Conservation (phyloP, 1,140 invertebrate species). For the Latrodectus geometricus region DNA sequence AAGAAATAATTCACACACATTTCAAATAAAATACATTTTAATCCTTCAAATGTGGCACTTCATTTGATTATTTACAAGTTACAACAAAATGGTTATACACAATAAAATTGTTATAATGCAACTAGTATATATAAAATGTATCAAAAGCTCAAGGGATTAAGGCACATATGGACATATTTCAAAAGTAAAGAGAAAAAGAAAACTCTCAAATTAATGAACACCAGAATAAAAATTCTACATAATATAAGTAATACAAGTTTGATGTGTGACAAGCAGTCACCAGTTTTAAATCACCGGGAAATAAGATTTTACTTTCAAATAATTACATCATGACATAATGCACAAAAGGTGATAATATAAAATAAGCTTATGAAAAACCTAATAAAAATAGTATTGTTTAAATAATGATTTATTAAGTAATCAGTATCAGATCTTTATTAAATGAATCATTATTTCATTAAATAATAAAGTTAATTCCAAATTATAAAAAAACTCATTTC, state of each 20-base stretch:
- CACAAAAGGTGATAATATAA: too few species aligned
- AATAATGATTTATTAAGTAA: too few species aligned
- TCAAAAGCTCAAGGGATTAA: slow-evolving; percentile 29
- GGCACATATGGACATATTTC: slow-evolving; percentile 4
- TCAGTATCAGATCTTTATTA: too few species aligned
- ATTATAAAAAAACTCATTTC: too few species aligned
- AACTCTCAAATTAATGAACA: not conserved
- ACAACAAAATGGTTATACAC: not conserved
- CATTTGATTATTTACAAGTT: slow-evolving; percentile 53
- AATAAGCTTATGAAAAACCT: too few species aligned
- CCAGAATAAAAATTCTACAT: not conserved
- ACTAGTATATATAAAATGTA: slow-evolving; percentile 37
- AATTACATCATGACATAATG: not conserved
- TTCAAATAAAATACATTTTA: slow-evolving; percentile 42
- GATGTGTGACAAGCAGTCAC: slow-evolving; percentile 2
- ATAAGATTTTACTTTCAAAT: not conserved
- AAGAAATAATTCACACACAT: not conserved
- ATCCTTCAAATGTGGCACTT: slow-evolving; percentile 52
- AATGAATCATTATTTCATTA: too few species aligned
- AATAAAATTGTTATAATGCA: not conserved
- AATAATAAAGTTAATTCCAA: too few species aligned
- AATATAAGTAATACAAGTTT: not conserved
- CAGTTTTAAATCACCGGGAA: slow-evolving; percentile 1
- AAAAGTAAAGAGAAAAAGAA: not conserved
- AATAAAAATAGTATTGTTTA: too few species aligned